A percentile compares a stretch with the other conserved stretches of the same genome.
Conservation (phyloP, 92 coral and sea anemone genomes). For the Epizoanthus ramosus region DNA sequence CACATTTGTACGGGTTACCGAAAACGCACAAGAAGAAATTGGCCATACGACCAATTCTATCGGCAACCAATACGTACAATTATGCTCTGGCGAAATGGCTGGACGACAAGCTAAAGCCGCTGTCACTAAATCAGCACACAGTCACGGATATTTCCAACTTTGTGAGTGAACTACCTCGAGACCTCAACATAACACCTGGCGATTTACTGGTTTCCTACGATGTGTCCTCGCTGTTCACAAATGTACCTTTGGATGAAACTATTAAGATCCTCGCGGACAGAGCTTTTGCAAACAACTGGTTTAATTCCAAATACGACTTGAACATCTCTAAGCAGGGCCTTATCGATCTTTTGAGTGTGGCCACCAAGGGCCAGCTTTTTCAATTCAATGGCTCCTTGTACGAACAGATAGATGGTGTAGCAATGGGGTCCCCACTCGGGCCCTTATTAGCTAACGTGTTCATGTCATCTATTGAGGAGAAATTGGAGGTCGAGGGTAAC, state of each 20-base stretch:
- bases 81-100: conserved; percentile 24
- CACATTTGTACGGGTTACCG: conserved; percentile 49
- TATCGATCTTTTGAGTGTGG: too few species aligned
- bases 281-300: conserved; percentile 54
- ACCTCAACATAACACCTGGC: background rate
- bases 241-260: conserved; percentile 49
- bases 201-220: conserved; percentile 41
- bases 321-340: too few species aligned
- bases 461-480: too few species aligned
- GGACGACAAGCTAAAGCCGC: conserved; percentile 14
- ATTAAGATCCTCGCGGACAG: conserved; percentile 29
- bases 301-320: too few species aligned
- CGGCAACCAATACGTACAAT: conserved; percentile 37
- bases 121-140: conserved; percentile 26
- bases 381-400: too few species aligned
- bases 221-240: conserved; percentile 39
- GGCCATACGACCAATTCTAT: conserved; percentile 46
- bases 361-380: too few species aligned
- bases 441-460: too few species aligned
- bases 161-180: too few species aligned
- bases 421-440: too few species aligned
- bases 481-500: too few species aligned
- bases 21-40: conserved; percentile 37
- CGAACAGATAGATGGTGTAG: too few species aligned
- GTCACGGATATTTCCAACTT: background rate